phyloP scores from a whole-genome alignment of 2,113 vertebrate genomes.

The Ameiurus melas region DNA sequence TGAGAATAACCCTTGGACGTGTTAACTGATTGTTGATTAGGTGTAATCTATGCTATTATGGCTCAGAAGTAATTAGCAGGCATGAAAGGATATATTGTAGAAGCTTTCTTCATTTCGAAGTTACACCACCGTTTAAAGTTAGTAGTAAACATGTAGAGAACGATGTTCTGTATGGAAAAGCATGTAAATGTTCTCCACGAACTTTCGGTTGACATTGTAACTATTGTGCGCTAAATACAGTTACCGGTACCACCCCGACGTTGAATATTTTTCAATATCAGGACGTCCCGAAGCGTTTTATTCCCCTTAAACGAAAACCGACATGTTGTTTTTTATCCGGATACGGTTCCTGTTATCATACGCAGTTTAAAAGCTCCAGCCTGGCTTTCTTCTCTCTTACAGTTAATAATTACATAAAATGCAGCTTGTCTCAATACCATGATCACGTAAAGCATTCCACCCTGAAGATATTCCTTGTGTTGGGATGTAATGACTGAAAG shows the following conservation, averaged over 20 bases:
- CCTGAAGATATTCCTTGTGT: not conserved
- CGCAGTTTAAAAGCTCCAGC: not conserved
- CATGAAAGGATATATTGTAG: not conserved
- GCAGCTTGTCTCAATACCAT: not conserved
- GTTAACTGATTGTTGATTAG: conserved; percentile 6
- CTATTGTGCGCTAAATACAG: not conserved
- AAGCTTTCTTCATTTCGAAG: not conserved
- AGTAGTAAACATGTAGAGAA: not conserved
- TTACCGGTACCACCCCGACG: not conserved
- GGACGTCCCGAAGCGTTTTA: no score
- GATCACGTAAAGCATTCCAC: not conserved
- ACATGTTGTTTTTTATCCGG: not conserved
- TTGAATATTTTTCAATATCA: not conserved
- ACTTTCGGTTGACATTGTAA: not conserved
- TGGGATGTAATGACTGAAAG: not conserved
- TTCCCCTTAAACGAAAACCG: not conserved
- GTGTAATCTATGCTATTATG: no score
- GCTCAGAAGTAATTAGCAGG: not conserved
- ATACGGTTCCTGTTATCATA: not conserved
- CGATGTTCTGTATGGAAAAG: not conserved
- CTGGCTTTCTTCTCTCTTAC: not conserved
- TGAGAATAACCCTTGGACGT: not conserved
- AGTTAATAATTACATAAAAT: not conserved
- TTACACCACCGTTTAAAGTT: not conserved
- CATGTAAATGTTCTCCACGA: not conserved